Evolutionary conservation across 2,888 invertebrate species (phyloP), one percentile per base, ranked within the genome.

Genomic region (Axea sp.): DNA sequence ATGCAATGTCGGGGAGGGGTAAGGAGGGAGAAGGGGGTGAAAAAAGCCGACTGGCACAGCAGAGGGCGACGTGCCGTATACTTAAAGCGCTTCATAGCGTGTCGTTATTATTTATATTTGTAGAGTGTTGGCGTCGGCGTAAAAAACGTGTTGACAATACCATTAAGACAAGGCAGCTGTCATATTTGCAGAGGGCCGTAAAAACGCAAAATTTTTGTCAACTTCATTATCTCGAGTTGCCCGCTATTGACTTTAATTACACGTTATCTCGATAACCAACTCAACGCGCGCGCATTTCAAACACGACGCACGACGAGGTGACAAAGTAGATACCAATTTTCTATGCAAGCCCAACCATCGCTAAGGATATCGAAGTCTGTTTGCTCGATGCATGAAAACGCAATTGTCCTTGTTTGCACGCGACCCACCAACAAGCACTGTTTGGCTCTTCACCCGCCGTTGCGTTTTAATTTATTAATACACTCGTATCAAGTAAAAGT

Each of bases 111-210:
- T 80, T 80, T 77, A 77, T 73, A 76, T 75, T 73, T 77, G 74
- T 67, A 74, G 35, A 73, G 67, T 69, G 81, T 81, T 73, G 77
- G 77, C 76, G 79, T 26, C 28, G 41, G 19, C 65, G 55, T 59
- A 78, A 78, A 79, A 76, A 75, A 80, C 41, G 73, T 81, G 77
- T 83, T 81, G 82, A 80, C 80, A 77, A 49, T 80, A 45, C 79
- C 78, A 81, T 82, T 81, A 81, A 75, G 77, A 41, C 43, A 71
- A 59, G 31, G 53, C 55, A 41, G 67, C 59, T 68, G 43, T 72
- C 55, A 65, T 73, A 75, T 75, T 77, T 59, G 55, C 76, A 22
- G 45, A 78, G 68, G 28, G 57, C 75, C 74, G 64, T 77, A 77
- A 79, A 82, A 77, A 49, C 67, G 28, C 49, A 57, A 67, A 76